Base-by-base conservation (phyloP, 2,797 vertebrate genomes). In the Novumbra hubbsi region DNA sequence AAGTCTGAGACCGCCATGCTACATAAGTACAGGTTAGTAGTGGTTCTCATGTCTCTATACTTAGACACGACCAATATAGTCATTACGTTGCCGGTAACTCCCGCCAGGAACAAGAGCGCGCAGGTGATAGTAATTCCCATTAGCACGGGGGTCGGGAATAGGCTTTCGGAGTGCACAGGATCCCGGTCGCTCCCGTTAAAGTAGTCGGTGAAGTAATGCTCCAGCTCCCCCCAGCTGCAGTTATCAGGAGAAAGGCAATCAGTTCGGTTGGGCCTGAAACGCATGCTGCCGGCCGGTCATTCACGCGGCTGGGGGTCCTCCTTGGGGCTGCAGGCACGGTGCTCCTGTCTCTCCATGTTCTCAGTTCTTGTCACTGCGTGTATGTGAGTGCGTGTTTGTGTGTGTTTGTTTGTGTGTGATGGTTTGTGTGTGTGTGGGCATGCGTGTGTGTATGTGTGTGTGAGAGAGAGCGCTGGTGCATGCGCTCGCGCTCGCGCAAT, bases 1-100 rank as follows among this genome's bases (percentile, higher is more conserved):
- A 99, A 89, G 90, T 99, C 98, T 0, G 98, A 99, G 63, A 98
- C 94, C 4, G 98, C 98, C 98, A 99, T 98, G 92, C 97, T 99
- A 81, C 95, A 98, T 80, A 99, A 90, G 91, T 99, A 99, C 68
- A 99, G 89, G 91, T 99, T 99, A 78, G 96, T 99, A 76, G 98
- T 99, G 41, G 96, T 98, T 82, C 96, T 95, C 96, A 99, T 96
- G 88, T 97, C 95, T 76, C 95, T 94, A 90, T 95, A 98, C 80
- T 95, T 95, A 0, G 93, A 93, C 80, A 98, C 96, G 84, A 98
- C 96, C 90, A 98, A 76, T 83, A 99, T 95, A 55, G 98, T 99
- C 93, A 98, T 95, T 67, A 97, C 88, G 85, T 99, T 99, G 41
- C 98, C 98, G 2, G 89, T 62, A 76, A 97, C 92, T 21, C 98